phyloP scores from a whole-genome alignment of 2,888 invertebrate genomes.

The Dromius quadrimaculatus region DNA sequence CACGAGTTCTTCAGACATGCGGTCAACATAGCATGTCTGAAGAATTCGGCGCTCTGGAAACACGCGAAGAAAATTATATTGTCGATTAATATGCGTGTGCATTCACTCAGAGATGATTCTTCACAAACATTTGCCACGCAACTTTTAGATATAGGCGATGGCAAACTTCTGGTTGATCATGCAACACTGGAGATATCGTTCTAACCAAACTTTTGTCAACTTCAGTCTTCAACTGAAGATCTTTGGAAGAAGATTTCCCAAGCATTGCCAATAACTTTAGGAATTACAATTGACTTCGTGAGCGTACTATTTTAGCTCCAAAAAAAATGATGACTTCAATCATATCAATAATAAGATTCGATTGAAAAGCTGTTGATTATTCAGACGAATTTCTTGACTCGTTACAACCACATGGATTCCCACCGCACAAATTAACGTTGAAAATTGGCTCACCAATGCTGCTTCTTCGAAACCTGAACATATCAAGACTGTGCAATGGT shows the following conservation, averaged over 20 bases:
- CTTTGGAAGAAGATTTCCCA: conserved; percentile 52
- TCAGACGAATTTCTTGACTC: conserved; percentile 57
- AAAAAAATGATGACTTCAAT: conserved; percentile 60
- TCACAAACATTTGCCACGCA: no score
- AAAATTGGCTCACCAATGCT: conserved; percentile 51
- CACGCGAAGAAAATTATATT: conserved; percentile 57
- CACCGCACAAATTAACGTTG: conserved; percentile 52
- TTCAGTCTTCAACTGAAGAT: no score
- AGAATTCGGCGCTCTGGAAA: no score
- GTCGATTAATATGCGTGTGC: conserved; percentile 57
- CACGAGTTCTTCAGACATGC: no score
- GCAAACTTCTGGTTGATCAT: conserved; percentile 56
- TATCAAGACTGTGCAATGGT: conserved; percentile 52
- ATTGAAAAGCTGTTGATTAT: conserved; percentile 53
- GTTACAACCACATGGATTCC: conserved; percentile 53
- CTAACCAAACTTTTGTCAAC: conserved; percentile 57
- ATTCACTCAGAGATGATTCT: no score
- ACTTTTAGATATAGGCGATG: conserved; percentile 56
- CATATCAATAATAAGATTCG: conserved; percentile 53
- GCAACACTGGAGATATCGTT: conserved; percentile 57
- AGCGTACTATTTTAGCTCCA: conserved; percentile 60
- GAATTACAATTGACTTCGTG: conserved; percentile 59
- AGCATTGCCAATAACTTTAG: conserved; percentile 57
- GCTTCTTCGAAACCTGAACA: conserved; percentile 48
- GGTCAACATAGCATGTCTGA: no score